Evolutionary conservation across 2,113 vertebrate species (phyloP).

Genomic region (Lepisosteus oculatus): DNA sequence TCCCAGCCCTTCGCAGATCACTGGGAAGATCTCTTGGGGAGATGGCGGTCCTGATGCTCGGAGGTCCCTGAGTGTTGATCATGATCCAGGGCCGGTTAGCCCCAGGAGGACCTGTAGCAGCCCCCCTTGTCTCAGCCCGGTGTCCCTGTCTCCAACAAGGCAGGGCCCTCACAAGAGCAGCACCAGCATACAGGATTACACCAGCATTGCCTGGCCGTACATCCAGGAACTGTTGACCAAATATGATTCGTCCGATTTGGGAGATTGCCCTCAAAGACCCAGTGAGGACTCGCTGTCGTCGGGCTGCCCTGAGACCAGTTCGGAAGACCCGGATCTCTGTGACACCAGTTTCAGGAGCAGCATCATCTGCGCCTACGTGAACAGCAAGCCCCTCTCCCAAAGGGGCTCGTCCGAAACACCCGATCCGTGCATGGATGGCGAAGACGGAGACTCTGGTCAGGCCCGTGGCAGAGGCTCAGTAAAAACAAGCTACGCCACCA

Average conservation of each 20-base stretch:
- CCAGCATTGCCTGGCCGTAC: slow-evolving; percentile 58
- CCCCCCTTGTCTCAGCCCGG: slow-evolving; percentile 46
- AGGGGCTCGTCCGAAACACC: neutral
- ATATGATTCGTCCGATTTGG: slow-evolving; percentile 34
- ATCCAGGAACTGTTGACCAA: slow-evolving; percentile 52
- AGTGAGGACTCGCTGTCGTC: slow-evolving; percentile 4
- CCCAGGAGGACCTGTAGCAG: slow-evolving; percentile 29
- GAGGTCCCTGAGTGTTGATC: slow-evolving; percentile 36
- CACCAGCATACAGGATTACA: slow-evolving; percentile 49
- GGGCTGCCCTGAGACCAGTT: slow-evolving; percentile 25
- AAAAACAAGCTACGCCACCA: slow-evolving; percentile 82
- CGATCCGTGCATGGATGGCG: slow-evolving; percentile 5
- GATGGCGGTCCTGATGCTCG: slow-evolving; percentile 30
- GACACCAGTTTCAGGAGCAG: slow-evolving; percentile 50
- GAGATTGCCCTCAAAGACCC: slow-evolving; percentile 17
- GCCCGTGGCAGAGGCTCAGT: slow-evolving; percentile 30
- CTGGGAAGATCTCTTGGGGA: slow-evolving; percentile 31
- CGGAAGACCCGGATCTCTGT: slow-evolving; percentile 35
- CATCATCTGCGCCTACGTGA: slow-evolving; percentile 59
- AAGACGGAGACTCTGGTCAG: neutral
- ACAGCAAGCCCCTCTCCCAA: slow-evolving; percentile 13
- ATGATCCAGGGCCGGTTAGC: slow-evolving; percentile 34
- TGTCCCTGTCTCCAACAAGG: slow-evolving; percentile 29
- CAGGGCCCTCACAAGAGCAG: slow-evolving; percentile 28
- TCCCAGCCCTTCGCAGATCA: slow-evolving; percentile 34